Evolutionary conservation across 2,797 vertebrate genomes (phyloP).

Genomic region (Morus bassanus): DNA sequence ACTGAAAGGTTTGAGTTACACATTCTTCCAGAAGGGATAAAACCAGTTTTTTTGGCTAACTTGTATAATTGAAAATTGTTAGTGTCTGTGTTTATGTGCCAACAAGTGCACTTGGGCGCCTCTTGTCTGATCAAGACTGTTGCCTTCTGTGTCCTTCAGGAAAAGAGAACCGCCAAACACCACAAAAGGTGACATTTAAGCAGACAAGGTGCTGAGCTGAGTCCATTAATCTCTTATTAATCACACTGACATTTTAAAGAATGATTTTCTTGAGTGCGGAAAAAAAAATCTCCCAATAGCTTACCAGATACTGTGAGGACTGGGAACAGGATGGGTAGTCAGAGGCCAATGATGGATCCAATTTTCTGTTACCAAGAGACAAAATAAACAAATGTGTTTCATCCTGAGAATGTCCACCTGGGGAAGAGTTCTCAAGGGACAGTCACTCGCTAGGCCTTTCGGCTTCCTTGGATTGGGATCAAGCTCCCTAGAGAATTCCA

Average conservation of each 20-base stretch:
- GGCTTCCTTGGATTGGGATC: not conserved
- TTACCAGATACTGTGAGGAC: not conserved
- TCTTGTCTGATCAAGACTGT: conserved; percentile 58
- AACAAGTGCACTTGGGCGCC: not conserved
- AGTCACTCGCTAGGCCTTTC: not conserved
- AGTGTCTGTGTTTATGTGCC: conserved; percentile 5
- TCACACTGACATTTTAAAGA: conserved; percentile 28
- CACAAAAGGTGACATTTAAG: conserved; percentile 37
- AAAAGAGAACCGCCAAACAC: not conserved
- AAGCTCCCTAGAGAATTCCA: not conserved
- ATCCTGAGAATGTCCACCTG: not conserved
- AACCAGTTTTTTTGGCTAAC: not conserved
- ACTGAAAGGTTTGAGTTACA: conserved; percentile 28
- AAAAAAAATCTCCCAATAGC: not conserved
- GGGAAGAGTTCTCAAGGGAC: not conserved
- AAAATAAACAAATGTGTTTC: conserved; percentile 18
- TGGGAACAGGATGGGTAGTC: not conserved
- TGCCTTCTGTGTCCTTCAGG: not conserved
- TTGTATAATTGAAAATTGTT: conserved; percentile 12
- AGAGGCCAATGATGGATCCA: not conserved
- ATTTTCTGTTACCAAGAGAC: conserved; percentile 27
- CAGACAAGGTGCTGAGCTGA: not conserved
- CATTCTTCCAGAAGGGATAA: conserved; percentile 27
- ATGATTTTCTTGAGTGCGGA: not conserved
- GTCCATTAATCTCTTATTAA: conserved; percentile 35